Evolutionary conservation across 2,888 invertebrate species (phyloP), one percentile per base, ranked within the genome.

Genomic region (Pardosa pseudoannulata): DNA sequence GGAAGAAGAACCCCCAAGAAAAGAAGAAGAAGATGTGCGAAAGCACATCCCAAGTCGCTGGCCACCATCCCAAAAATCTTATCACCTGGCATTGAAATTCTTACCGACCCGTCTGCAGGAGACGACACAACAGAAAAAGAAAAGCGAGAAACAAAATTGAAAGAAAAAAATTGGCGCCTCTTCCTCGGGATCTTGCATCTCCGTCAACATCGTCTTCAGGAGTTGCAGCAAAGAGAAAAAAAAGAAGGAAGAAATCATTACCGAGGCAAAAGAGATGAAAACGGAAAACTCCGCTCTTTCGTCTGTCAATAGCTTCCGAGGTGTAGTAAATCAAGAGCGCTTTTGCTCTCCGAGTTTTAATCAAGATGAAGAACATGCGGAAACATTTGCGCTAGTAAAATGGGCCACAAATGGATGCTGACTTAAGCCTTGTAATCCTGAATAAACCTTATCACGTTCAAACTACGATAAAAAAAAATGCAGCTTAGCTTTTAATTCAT

Each of bases 11-110:
- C 23, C 23, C 19, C 6, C 1, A 19, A 1, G 67, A 36, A 23
- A 29, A 23, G 3, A 31, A 13, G 27, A 46, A 64, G 62, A 75
- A 82, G 36, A 32, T 62, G 64, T 65, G 74, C 67, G 68, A 65
- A 72, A 72, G 67, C 23, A 6, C 19, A 56, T 28, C 73, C 73
- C 56, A 56, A 50, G 78, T 67, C 71, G 56, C 72, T 85, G 83
- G 83, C 83, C 65, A 68, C 16, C 23, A 36, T 85, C 83, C 83
- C 78, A 78, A 67, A 78, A 72, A 83, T 78, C 78, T 73, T 83
- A 83, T 83, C 83, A 83, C 72, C 78, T 78, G 83, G 83, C 83
- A 85, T 78, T 85, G 83, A 85, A 85, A 85, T 85, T 85, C 83
- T 39, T 16, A 27, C 39, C 23, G 23, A 39, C 56, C 23, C 46